Evolutionary conservation across 2,888 invertebrate genomes (phyloP), one percentile per base, ranked within the genome.

Genomic region (Perithous albicinctus): DNA sequence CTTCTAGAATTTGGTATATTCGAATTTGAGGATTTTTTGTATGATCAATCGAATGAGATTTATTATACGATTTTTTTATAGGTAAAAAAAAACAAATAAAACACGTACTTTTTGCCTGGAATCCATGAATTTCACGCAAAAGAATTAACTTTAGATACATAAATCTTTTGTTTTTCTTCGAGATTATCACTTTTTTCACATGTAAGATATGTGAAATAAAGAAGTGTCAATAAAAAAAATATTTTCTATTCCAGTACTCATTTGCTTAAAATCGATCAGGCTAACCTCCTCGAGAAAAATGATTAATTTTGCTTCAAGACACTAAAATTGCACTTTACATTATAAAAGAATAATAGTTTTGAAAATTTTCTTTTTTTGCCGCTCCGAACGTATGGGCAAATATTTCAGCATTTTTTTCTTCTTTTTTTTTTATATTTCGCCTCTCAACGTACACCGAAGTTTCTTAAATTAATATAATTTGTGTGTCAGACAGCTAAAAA

Each of bases 401-500:
- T 70, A 43, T 18, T 18, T 43, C n/a, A 46, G 6, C n/a, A n/a
- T n/a, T n/a, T n/a, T n/a, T n/a, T n/a, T n/a, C n/a, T n/a, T n/a
- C n/a, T n/a, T n/a, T n/a, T 10, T 29, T 32, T 32, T 5, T 20
- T 0, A 51, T 51, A 10, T 2, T 20, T 67, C 35, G 2, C 10
- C 7, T n/a, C 7, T 29, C 51, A 12, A 18, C 43, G 12, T 12
- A 26, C 35, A 1, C 23, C n/a, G 18, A 29, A 12, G 10, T n/a
- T 8, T 26, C 15, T 29, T 18, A 18, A 38, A 61, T 2, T n/a
- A 67, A 29, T 6, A 18, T 38, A 59, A 61, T 59, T 81, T 43
- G 70, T 75, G 64, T 75, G 23, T 38, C 61, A 54, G 20, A 66
- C 72, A 67, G 35, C 23, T 41, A 59, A 75, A 64, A 61, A 48